Conservation (phyloP, 2,888 invertebrate genomes). For the Cancer borealis region DNA sequence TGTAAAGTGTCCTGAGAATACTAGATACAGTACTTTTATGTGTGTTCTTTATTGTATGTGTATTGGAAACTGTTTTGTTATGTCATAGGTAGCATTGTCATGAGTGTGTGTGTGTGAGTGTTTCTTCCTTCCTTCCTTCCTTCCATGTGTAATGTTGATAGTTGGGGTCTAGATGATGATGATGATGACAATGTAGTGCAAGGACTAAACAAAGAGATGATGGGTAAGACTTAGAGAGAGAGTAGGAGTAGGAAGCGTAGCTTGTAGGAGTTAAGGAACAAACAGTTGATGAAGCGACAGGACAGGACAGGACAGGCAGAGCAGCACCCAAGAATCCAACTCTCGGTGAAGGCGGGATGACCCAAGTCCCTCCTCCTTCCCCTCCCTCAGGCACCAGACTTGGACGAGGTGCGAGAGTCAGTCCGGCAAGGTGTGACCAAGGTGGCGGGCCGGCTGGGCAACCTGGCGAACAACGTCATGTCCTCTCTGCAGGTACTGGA, state of each 20-base stretch:
- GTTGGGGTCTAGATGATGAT: background rate
- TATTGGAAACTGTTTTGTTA: background rate
- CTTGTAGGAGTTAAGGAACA: background rate
- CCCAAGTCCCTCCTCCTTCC: slow-evolving; percentile 49
- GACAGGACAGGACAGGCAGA: background rate
- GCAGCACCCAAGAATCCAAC: background rate
- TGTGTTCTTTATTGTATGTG: background rate
- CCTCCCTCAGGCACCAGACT: slow-evolving; percentile 84
- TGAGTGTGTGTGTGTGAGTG: background rate
- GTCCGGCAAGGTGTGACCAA: slow-evolving; percentile 97
- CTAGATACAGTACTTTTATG: background rate
- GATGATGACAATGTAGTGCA: background rate
- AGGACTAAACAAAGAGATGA: background rate
- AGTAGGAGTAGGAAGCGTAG: background rate
- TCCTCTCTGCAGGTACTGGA: slow-evolving; percentile 89
- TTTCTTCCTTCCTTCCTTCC: background rate
- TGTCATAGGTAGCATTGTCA: background rate
- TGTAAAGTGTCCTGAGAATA: background rate
- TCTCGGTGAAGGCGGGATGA: slow-evolving; percentile 42
- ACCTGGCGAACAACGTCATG: slow-evolving; percentile 95
- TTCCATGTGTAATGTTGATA: background rate
- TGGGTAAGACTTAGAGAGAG: background rate
- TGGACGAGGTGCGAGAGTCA: slow-evolving; percentile 98
- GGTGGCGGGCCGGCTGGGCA: slow-evolving; percentile 97
- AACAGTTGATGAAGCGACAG: background rate